Conservation (phyloP, 2,113 vertebrate species). For the Grammomys surdaster region DNA sequence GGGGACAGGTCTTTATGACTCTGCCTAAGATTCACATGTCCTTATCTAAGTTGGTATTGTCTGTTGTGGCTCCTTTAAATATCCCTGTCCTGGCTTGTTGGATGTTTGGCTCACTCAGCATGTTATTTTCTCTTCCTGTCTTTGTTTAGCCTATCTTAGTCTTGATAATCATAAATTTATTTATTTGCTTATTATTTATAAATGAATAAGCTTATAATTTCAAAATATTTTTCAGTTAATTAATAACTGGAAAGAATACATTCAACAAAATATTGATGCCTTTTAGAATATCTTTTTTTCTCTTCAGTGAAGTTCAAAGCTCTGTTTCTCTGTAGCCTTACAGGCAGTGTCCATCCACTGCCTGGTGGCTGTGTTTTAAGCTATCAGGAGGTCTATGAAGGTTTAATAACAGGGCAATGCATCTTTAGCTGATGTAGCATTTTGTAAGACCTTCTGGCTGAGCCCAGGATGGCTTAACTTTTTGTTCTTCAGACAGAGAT, state of each 20-base stretch:
- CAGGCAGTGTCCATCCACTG: not conserved
- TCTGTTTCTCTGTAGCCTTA: not conserved
- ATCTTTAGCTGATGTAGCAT: not conserved
- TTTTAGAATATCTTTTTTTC: conserved; percentile 7
- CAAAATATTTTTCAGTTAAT: conserved; percentile 3
- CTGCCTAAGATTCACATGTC: too few species aligned
- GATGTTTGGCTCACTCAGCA: not conserved
- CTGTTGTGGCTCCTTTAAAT: not conserved
- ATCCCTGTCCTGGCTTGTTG: not conserved
- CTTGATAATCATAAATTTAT: not conserved
- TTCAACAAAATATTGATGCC: not conserved
- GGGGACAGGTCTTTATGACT: too few species aligned
- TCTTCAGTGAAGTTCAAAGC: not conserved
- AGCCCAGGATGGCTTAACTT: not conserved
- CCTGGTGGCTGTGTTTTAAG: not conserved
- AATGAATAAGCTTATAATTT: not conserved
- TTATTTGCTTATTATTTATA: conserved; percentile 6
- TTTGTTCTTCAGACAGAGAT: not conserved
- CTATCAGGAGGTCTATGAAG: not conserved
- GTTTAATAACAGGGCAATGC: not conserved
- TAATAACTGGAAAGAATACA: not conserved
- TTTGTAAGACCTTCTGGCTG: not conserved
- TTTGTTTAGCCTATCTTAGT: not conserved
- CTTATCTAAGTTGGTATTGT: too few species aligned
- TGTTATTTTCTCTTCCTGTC: not conserved